Base-by-base conservation (phyloP, 2,797 vertebrate genomes). In the Podarcis lilfordi region DNA sequence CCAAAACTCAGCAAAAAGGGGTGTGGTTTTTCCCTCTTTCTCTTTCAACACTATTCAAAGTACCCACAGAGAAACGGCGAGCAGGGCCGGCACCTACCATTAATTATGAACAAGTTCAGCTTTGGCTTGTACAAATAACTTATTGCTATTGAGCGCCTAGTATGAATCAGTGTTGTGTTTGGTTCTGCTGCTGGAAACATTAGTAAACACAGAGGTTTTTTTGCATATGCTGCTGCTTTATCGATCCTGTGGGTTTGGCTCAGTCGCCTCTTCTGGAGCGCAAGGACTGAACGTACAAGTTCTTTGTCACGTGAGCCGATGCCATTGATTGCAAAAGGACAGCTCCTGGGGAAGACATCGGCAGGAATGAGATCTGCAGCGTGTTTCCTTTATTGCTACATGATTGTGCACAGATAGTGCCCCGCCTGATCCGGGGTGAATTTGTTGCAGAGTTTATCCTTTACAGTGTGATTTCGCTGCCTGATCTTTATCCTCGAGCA, bases 1-100 rank as follows among this genome's bases (percentile, higher is more conserved):
- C 19, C 4, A 1, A 69, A 45, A 27, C 29, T 17, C 29, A 25
- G 29, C 27, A 64, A n/a, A 68, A 69, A 69, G 29, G 8, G 55
- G 5, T 3, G 55, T 27, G 10, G 27, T 21, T 61, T 61, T 21
- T 5, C 19, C 5, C 59, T 23, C 6, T 23, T 1, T 61, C 59
- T 29, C 75, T 74, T 40, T 9, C 4, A 2, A 27, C 55, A 29
- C 9, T 4, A 11, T 4, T 10, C 50, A 27, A 55, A 55, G 29
- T 23, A 68, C 10, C 32, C 7, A 1, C 0, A 4, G 50, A 4
- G 25, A 21, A 66, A 3, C 11, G 9, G 15, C 0, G n/a, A 68
- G 9, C 1, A 50, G 59, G 35, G 8, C n/a, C n/a, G 29, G 11
- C 61, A 11, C 78, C 64, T 81, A 15, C 27, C 76, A 21, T 50